phyloP scores from a whole-genome alignment of 1,140 invertebrate species.

The Gryllus bimaculatus region DNA sequence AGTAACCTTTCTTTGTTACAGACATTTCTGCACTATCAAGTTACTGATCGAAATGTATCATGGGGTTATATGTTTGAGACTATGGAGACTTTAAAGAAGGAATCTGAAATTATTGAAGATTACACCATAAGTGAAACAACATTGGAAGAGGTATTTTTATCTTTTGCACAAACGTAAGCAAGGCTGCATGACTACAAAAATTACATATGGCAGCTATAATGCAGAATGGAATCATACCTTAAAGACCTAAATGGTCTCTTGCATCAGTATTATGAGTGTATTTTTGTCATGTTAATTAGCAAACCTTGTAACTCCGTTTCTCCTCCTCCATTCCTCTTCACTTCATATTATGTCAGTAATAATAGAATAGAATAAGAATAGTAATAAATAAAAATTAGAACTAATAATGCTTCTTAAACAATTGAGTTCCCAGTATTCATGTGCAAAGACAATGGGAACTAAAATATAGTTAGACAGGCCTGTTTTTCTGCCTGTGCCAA shows the following conservation, averaged over 20 bases:
- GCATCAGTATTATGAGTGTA: neutral
- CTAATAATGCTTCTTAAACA: too few relatives aligned
- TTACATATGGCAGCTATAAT: neutral
- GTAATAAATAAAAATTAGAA: too few relatives aligned
- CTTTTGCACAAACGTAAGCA: slow-evolving; percentile 28
- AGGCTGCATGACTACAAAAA: neutral
- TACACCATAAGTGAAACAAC: slow-evolving; percentile 54
- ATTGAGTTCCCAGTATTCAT: too few relatives aligned
- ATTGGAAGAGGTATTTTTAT: slow-evolving; percentile 47
- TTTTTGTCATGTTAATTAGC: too few relatives aligned
- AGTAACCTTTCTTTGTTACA: slow-evolving; percentile 26
- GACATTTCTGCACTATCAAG: slow-evolving; percentile 47
- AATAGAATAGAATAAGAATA: too few relatives aligned
- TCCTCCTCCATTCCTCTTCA: too few relatives aligned
- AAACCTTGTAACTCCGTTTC: too few relatives aligned
- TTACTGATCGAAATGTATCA: slow-evolving; percentile 31
- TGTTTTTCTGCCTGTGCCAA: too few relatives aligned
- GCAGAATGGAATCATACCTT: too few relatives aligned
- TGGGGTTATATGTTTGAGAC: slow-evolving; percentile 43
- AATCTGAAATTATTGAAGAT: slow-evolving; percentile 39
- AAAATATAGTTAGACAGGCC: too few relatives aligned
- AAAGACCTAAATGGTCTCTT: neutral
- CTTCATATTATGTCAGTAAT: too few relatives aligned
- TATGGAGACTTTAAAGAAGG: slow-evolving; percentile 39
- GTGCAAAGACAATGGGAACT: too few relatives aligned